Evolutionary conservation across 2,888 invertebrate species (phyloP).

Genomic region (Brenthis daphne): DNA sequence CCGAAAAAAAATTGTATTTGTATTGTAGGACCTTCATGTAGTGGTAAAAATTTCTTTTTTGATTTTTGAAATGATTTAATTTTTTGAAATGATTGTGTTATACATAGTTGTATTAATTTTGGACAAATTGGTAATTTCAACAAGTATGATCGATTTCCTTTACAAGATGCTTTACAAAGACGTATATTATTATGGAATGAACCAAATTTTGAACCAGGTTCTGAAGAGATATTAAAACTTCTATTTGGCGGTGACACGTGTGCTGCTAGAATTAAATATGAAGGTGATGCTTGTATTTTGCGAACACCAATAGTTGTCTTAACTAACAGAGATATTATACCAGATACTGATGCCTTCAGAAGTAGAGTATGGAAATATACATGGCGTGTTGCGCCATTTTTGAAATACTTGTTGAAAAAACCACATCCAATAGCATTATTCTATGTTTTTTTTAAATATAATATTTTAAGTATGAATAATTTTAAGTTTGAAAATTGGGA

Average conservation of each 20-base stretch:
- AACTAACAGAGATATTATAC: no score
- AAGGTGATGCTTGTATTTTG: conserved; percentile 34
- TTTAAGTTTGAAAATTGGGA: conserved; percentile 22
- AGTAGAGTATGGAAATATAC: no score
- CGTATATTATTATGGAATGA: conserved; percentile 41
- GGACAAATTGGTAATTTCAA: conserved; percentile 33
- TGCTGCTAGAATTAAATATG: conserved; percentile 33
- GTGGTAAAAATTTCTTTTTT: conserved; percentile 28
- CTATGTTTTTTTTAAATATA: background rate
- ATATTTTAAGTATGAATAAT: conserved; percentile 16
- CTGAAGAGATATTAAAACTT: conserved; percentile 39
- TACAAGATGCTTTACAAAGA: conserved; percentile 37
- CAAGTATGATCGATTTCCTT: conserved; percentile 37
- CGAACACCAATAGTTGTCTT: conserved; percentile 24
- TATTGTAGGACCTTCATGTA: conserved; percentile 22
- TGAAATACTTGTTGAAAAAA: no score
- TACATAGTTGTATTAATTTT: conserved; percentile 28
- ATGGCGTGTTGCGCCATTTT: no score
- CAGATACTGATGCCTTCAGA: background rate
- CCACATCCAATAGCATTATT: no score
- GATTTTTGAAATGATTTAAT: no score
- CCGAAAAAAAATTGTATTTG: conserved; percentile 29
- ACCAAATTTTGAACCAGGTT: conserved; percentile 39
- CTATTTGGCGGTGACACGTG: conserved; percentile 35
- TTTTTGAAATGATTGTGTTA: no score